Evolutionary conservation across 1,140 invertebrate genomes (phyloP).

Genomic region (Macrobrachium nipponense): DNA sequence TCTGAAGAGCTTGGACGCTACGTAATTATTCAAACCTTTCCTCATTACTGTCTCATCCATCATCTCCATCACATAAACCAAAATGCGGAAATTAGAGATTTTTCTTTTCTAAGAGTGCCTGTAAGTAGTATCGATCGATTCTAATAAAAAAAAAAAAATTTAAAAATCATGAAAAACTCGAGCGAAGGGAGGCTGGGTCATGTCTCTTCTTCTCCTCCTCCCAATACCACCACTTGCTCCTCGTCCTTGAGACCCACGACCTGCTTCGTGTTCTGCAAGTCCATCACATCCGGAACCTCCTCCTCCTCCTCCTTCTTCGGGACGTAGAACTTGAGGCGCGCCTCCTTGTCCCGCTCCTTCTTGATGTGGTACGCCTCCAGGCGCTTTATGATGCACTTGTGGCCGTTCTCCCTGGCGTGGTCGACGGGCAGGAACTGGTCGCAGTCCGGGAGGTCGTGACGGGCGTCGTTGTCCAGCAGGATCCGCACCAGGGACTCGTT

Average conservation of each 20-base stretch:
- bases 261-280: too few species aligned
- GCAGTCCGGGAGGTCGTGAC: constrained; percentile 43
- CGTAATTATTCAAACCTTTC: too few species aligned
- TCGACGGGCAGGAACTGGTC: constrained; percentile 60
- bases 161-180: too few species aligned
- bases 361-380: constrained; percentile 27
- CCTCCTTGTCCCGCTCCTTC: constrained; percentile 40
- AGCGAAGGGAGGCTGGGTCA: too few species aligned
- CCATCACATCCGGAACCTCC: background rate
- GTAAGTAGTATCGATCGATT: too few species aligned
- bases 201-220: background rate
- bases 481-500: constrained; percentile 63
- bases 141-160: too few species aligned
- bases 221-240: background rate
- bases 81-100: too few species aligned
- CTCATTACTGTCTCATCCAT: too few species aligned
- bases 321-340: constrained; percentile 7
- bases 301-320: background rate
- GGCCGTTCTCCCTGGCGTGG: constrained; percentile 56
- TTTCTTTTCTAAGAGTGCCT: too few species aligned
- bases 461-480: constrained; percentile 53
- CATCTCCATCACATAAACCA: too few species aligned
- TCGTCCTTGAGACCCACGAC: too few species aligned
- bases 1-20: too few species aligned
- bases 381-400: constrained; percentile 54